phyloP scores from a whole-genome alignment of 2,888 invertebrate genomes.

The Lamproptera curius region DNA sequence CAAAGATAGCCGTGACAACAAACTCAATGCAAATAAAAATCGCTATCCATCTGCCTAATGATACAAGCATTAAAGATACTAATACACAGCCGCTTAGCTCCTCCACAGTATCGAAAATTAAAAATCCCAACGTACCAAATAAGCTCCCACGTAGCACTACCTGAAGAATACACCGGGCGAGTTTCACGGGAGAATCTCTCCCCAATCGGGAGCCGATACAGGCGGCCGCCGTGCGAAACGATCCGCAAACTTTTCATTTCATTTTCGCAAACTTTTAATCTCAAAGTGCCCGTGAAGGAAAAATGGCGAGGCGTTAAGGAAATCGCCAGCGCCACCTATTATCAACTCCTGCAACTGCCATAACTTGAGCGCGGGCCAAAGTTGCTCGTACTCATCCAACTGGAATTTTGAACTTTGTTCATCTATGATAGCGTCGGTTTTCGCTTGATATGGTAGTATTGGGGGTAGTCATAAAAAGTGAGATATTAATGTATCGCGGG shows the following conservation, averaged over 20 bases:
- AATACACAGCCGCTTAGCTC: too few relatives aligned
- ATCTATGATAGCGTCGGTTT: conserved; percentile 1
- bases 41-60: too few relatives aligned
- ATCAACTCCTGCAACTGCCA: conserved; percentile 62
- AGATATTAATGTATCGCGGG: conserved; percentile 79
- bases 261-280: conserved; percentile 77
- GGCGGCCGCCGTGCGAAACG: conserved; percentile 34
- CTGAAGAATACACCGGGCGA: neutral
- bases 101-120: too few relatives aligned
- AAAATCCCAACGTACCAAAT: neutral
- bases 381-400: neutral
- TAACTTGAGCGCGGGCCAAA: conserved; percentile 37
- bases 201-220: conserved; percentile 51
- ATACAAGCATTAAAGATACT: too few relatives aligned
- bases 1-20: too few relatives aligned
- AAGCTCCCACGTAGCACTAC: neutral
- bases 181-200: conserved; percentile 24
- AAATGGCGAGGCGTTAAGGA: conserved; percentile 70
- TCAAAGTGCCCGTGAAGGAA: conserved; percentile 77
- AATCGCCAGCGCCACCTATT: conserved; percentile 75
- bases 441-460: conserved; percentile 46
- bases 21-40: too few relatives aligned
- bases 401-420: conserved; percentile 13
- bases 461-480: conserved; percentile 77
- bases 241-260: conserved; percentile 65